Conservation (phyloP, 2,113 vertebrate genomes). For the Anas platyrhynchos region DNA sequence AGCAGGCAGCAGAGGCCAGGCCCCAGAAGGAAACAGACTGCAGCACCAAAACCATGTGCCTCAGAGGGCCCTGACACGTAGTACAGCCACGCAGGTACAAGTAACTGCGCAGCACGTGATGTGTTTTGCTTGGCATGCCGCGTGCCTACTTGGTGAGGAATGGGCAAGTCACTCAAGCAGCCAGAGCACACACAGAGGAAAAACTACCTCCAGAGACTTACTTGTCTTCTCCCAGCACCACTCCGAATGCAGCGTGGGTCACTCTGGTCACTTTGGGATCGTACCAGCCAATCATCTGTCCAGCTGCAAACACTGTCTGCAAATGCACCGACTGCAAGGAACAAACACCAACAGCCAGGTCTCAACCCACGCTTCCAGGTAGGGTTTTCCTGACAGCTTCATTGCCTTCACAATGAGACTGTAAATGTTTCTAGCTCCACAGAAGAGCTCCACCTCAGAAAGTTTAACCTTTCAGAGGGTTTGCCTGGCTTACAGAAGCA, state of each 20-base stretch:
- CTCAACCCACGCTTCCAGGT: neutral
- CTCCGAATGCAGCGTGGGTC: slow-evolving; percentile 91
- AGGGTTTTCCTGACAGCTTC: neutral
- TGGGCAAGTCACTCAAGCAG: neutral
- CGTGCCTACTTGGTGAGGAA: neutral
- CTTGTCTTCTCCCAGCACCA: slow-evolving; percentile 98
- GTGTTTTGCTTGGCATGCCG: neutral
- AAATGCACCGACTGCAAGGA: slow-evolving; percentile 86
- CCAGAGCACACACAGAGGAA: neutral
- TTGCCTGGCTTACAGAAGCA: neutral
- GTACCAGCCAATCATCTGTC: slow-evolving; percentile 94
- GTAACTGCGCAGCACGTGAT: neutral
- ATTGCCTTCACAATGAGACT: neutral
- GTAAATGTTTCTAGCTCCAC: neutral
- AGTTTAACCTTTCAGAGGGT: neutral
- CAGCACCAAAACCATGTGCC: neutral
- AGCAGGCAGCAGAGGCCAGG: neutral
- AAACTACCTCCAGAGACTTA: slow-evolving; percentile 74
- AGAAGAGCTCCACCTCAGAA: neutral
- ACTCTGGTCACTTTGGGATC: slow-evolving; percentile 89
- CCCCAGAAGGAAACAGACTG: neutral
- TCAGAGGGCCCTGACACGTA: neutral
- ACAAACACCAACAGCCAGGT: neutral
- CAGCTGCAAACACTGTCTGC: slow-evolving; percentile 89
- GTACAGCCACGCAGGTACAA: neutral